Base-by-base conservation (phyloP, 2,888 invertebrate genomes). In the Chaetoderma sp. region DNA sequence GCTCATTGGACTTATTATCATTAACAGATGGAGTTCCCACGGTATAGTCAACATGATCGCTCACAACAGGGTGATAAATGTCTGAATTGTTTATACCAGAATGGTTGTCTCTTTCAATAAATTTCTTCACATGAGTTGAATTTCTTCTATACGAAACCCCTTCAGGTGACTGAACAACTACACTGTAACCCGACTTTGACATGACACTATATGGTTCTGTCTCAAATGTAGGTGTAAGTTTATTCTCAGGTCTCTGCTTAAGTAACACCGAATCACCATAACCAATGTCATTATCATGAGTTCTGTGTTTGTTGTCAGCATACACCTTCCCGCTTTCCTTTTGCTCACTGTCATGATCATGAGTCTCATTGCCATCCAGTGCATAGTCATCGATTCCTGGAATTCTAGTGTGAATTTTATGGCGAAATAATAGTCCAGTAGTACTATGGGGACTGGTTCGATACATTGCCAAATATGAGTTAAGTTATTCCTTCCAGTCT, bases 321-420 rank as follows among this genome's bases (percentile, higher is more conserved):
- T 60, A 60, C 13, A 32, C 50, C 54, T 60, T 60, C n/a, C 25
- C 54, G 8, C n/a, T 16, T 16, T 50, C 36, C 39, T 56, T 30
- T 30, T 18, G 21, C 25, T 66, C 66, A 8, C 57, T 55, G 32
- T 67, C 66, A 16, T 59, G 63, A 1, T 67, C 68, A 39, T 64
- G 60, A 4, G 49, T 32, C 30, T 65, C 55, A 13, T 13, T 13
- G 16, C 16, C 57, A 23, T 30, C 28, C 13, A 13, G 13, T 18
- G 44, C 18, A 16, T 21, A 10, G 8, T 45, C 57, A 4, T 5
- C 10, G 4, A 45, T 21, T 25, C 54, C 45, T n/a, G 65, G 65
- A 16, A 65, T 30, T 32, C 55, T 64, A 13, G 65, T 33, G 6
- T 44, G 18, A 18, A 65, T 39, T 39, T 65, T 50, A 2, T 55